These are phyloP conservation scores for Thymelicus acteon DNA, from an alignment of 2,888 invertebrate genomes.

Conservation along the genomic window DNA sequence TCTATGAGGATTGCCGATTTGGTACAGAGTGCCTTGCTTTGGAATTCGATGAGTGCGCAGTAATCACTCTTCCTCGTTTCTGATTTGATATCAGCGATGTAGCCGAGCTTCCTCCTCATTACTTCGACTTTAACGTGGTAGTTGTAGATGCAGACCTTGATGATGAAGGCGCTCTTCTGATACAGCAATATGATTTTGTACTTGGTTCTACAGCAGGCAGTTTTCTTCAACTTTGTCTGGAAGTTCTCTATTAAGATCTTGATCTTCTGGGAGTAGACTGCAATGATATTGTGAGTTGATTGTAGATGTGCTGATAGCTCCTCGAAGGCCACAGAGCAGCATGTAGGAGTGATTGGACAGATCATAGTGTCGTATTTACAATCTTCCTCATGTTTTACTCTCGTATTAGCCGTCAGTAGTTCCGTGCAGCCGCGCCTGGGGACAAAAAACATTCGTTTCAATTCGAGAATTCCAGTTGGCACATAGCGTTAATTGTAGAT, in stretches of 20 bases:
- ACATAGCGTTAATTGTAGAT: background rate
- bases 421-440: slow-evolving; percentile 79
- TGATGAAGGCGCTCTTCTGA: slow-evolving; percentile 78
- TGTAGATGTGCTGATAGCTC: slow-evolving; percentile 75
- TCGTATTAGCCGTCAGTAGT: slow-evolving; percentile 66
- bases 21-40: slow-evolving; percentile 74
- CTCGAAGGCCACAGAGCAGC: slow-evolving; percentile 74
- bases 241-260: slow-evolving; percentile 81
- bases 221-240: slow-evolving; percentile 77
- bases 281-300: slow-evolving; percentile 72
- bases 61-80: slow-evolving; percentile 76
- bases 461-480: background rate
- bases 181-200: slow-evolving; percentile 77
- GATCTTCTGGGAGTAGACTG: slow-evolving; percentile 79
- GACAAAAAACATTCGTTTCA: slow-evolving; percentile 47
- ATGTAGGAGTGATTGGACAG: slow-evolving; percentile 76
- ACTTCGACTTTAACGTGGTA: slow-evolving; percentile 79
- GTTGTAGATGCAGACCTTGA: slow-evolving; percentile 81
- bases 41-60: slow-evolving; percentile 76
- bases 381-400: slow-evolving; percentile 76
- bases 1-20: slow-evolving; percentile 78
- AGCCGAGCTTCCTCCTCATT: slow-evolving; percentile 75
- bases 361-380: slow-evolving; percentile 78
- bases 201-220: slow-evolving; percentile 78
- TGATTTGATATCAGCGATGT: slow-evolving; percentile 69